Conservation (phyloP, 1,140 invertebrate species). For the Eulimnadia texana region DNA sequence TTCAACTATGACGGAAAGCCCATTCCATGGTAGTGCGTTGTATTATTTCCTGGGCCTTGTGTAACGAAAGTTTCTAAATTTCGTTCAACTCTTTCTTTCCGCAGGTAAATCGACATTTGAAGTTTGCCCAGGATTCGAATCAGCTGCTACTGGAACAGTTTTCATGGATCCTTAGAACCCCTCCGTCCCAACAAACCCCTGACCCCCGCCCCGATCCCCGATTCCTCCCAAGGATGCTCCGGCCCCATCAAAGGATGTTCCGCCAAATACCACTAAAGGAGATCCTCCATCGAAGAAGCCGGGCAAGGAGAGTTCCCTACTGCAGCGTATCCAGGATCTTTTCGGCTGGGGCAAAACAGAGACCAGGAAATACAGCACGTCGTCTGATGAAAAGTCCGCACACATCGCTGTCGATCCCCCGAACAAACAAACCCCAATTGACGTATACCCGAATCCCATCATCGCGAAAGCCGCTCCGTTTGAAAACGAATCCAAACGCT, state of each 20-base stretch:
- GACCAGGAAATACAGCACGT: not conserved
- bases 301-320: not conserved
- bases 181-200: not conserved
- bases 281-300: not conserved
- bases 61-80: not conserved
- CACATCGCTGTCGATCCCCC: not conserved
- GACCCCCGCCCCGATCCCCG: slow-evolving; percentile 4
- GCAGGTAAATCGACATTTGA: not conserved
- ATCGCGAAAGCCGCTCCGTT: not conserved
- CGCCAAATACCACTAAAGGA: not conserved
- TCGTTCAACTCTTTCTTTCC: not conserved
- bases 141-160: too few species aligned
- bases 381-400: not conserved
- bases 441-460: not conserved
- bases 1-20: slow-evolving; percentile 13
- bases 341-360: not conserved
- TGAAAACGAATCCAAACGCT: not conserved
- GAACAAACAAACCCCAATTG: not conserved
- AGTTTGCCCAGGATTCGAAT: too few species aligned
- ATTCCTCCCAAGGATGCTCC: slow-evolving; percentile 1
- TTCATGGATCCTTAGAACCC: not conserved
- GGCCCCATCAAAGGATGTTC: not conserved
- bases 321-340: not conserved
- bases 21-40: slow-evolving; percentile 15
- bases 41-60: not conserved